Evolutionary conservation across 2,113 vertebrate genomes (phyloP).

Genomic region (Neodontobutis hainanensis): DNA sequence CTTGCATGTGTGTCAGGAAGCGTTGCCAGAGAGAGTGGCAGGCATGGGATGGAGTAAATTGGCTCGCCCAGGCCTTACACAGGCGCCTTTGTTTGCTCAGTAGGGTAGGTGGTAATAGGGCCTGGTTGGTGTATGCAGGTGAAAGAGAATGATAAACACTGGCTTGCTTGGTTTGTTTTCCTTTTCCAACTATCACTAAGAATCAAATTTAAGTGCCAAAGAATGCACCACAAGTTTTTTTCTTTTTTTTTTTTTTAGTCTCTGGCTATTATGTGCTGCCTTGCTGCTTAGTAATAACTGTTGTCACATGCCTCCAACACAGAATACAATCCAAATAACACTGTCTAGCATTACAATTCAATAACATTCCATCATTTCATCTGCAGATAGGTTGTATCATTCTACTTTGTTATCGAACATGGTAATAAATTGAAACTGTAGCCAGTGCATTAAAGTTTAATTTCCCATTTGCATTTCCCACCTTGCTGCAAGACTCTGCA

Average conservation of each 20-base stretch:
- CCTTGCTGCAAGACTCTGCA: slow-evolving; percentile 22
- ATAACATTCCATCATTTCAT: neutral
- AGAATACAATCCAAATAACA: slow-evolving; percentile 27
- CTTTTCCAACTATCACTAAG: slow-evolving; percentile 40
- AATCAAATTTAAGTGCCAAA: slow-evolving; percentile 42
- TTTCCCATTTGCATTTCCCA: slow-evolving; percentile 42
- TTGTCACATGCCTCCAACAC: slow-evolving; percentile 8
- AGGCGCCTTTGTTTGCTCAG: slow-evolving; percentile 71
- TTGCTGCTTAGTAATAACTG: slow-evolving; percentile 32
- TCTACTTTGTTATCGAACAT: slow-evolving; percentile 21
- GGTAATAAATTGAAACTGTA: slow-evolving; percentile 24
- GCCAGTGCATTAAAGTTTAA: slow-evolving; percentile 51
- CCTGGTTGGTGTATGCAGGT: slow-evolving; percentile 58
- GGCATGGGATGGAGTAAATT: slow-evolving; percentile 59
- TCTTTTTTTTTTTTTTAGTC: slow-evolving; percentile 23
- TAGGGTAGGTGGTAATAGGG: slow-evolving; percentile 64
- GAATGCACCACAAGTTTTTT: slow-evolving; percentile 11
- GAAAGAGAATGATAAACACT: slow-evolving; percentile 62
- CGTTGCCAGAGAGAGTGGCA: slow-evolving; percentile 52
- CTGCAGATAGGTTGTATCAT: neutral
- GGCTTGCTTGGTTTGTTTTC: slow-evolving; percentile 54
- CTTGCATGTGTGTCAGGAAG: slow-evolving; percentile 57
- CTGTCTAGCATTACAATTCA: slow-evolving; percentile 15
- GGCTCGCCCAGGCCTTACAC: slow-evolving; percentile 53
- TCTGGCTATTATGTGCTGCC: slow-evolving; percentile 31